Evolutionary conservation across 1,140 invertebrate species (phyloP), one percentile per base, ranked within the genome.

Genomic region (Neodiprion fabricii): DNA sequence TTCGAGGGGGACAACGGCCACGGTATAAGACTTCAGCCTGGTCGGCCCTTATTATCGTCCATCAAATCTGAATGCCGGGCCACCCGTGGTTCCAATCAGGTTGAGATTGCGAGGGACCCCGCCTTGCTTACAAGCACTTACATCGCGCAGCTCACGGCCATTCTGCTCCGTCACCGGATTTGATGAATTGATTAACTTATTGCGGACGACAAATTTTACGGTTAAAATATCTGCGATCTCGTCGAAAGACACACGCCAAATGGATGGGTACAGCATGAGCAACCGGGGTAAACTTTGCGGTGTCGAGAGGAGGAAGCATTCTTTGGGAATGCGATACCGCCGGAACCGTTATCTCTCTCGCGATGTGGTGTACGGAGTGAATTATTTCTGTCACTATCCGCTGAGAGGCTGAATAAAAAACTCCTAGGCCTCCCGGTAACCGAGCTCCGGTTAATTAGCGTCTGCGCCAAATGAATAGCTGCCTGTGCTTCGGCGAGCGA

Each of bases 321-420:
- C 28, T 12, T 17, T 61, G n/a, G 11, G n/a, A 17, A 61, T 9
- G 9, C n/a, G 53, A 12, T 61, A 3, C 53, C 53, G n/a, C 53
- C 53, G 53, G n/a, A 61, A 61, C 53, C 53, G 53, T 61, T 61
- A 61, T 61, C 53, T 61, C n/a, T 61, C 11, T 14, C n/a, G 53
- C 53, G 53, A 17, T 17, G n/a, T 61, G n/a, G n/a, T 14, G n/a
- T 61, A 61, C 53, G 5, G 53, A 61, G n/a, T 61, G 11, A 17
- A 61, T 61, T 61, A 12, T 61, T 61, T 17, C 11, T 61, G 53
- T 17, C 53, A 40, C 28, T 40, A 40, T 40, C 28, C 28, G 28
- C 1, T 40, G 28, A 40, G 28, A 40, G 28, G 2, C 28, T 40
- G 5, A 40, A 40, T 40, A 40, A 40, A 21, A 40, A 40, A 40